A percentile compares a stretch with the other conserved stretches of the same genome.
Conservation (phyloP, 2,888 invertebrate genomes). For the Zygothrica quintamaculata region DNA sequence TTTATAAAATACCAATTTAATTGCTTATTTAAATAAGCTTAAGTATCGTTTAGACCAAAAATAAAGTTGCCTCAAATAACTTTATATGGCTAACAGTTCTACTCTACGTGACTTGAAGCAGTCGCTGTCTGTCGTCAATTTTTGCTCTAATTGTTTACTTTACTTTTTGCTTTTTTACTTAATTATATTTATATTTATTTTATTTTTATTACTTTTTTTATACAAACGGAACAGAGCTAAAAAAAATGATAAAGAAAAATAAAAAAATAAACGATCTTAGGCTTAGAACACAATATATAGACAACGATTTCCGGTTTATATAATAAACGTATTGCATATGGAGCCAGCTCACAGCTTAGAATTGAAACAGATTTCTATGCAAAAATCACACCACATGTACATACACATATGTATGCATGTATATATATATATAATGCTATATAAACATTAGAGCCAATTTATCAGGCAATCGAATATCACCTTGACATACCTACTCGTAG, state of each 20-base stretch:
- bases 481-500: conserved; percentile 74
- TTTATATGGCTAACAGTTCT: conserved; percentile 25
- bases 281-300: conserved; percentile 62
- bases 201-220: conserved; percentile 57
- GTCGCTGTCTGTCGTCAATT: conserved; percentile 46
- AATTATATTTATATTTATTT: conserved; percentile 39
- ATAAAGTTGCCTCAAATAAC: conserved; percentile 37
- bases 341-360: conserved; percentile 28
- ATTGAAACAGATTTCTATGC: conserved; percentile 47
- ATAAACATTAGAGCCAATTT: conserved; percentile 55
- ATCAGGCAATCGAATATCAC: conserved; percentile 66
- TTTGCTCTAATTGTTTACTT: conserved; percentile 69
- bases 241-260: too few relatives aligned
- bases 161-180: conserved; percentile 69
- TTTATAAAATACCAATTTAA: conserved; percentile 36
- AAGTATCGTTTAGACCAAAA: too few relatives aligned
- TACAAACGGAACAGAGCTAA: conserved; percentile 69
- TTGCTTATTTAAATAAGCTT: too few relatives aligned
- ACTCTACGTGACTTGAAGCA: conserved; percentile 11
- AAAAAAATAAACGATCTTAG: conserved; percentile 62
- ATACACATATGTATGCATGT: background rate
- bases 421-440: conserved; percentile 24
- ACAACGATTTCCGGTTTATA: conserved; percentile 65
- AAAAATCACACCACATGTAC: conserved; percentile 36
- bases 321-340: conserved; percentile 42